Evolutionary conservation across 2,113 vertebrate species (phyloP), one percentile per base, ranked within the genome.

Genomic region (Sclerurus mexicanus): DNA sequence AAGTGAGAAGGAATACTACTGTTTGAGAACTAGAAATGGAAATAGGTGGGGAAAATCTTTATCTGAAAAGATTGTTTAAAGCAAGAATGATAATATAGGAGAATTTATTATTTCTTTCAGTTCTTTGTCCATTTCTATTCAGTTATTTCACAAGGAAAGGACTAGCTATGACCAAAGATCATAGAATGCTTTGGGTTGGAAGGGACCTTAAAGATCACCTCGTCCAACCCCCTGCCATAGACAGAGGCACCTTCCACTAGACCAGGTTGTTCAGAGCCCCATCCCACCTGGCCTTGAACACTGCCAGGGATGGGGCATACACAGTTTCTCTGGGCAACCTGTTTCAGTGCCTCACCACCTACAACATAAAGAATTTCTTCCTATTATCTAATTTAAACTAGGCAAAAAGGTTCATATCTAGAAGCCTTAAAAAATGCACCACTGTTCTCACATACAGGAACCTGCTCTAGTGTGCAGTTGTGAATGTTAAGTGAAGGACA

Each of bases 141-240:
- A 87, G 39, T 52, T 81, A 64, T 53, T 72, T 91, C 49, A 37
- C 31, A 89, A 55, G 56, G 27, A 83, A 93, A 90, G 35, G 55
- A 33, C 6, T 18, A 77, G 18, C 10, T 71, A 16, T 11, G 31
- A 68, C 24, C 25, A 64, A 80, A 62, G 18, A 27, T 6, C 33
- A 69, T 10, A 8, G 14, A 40, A 7, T 7, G 3, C 6, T 40
- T 31, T 62, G n/a, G 11, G 30, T 55, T 69, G 14, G 25, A 55
- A 37, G 25, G 12, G 8, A 49, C 5, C 7, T 76, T 49, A n/a
- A 75, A 40, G 11, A 31, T 19, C 16, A 40, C 4, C 1, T 3
- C 3, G 9, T 62, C 25, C n/a, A 68, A 55, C 6, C 1, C 3
- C 2, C 13, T 39, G 28, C 46, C 20, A 46, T 8, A 11, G 30